A percentile compares a stretch with the other conserved stretches of the same genome.
Conservation (phyloP, 2,797 vertebrate genomes). For the Acrocephalus scirpaceus region DNA sequence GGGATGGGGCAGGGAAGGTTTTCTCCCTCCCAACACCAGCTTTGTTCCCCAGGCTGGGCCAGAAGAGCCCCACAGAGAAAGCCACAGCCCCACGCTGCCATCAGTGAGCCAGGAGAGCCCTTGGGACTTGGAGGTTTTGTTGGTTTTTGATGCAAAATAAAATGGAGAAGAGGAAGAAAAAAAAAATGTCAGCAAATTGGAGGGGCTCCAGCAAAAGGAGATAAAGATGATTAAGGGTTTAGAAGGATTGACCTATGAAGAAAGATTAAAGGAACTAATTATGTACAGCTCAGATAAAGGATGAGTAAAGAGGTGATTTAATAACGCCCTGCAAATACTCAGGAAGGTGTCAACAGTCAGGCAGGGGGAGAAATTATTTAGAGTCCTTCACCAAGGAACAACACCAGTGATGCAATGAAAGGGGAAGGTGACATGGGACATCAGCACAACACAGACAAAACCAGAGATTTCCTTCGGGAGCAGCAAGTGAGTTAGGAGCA, state of each 20-base stretch:
- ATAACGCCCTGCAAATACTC: conserved; percentile 61
- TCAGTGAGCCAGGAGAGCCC: neutral
- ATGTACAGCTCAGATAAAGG: conserved; percentile 72
- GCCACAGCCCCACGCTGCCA: neutral
- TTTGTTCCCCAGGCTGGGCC: neutral
- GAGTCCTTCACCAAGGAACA: neutral
- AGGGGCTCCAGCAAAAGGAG: conserved; percentile 55
- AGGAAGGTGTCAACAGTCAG: conserved; percentile 48
- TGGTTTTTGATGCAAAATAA: conserved; percentile 14
- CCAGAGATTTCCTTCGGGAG: neutral
- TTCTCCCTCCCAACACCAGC: neutral
- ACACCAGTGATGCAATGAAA: neutral
- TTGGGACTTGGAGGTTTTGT: neutral
- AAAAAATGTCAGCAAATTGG: conserved; percentile 42
- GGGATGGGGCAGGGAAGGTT: neutral
- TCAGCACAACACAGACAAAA: neutral
- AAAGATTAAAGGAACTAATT: conserved; percentile 76
- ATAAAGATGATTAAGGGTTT: conserved; percentile 71
- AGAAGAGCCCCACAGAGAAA: neutral
- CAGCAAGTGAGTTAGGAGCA: neutral
- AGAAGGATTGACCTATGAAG: conserved; percentile 71
- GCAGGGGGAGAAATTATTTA: conserved; percentile 31
- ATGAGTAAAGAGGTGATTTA: conserved; percentile 71
- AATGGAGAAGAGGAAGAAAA: neutral
- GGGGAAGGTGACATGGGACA: conserved; percentile 10